Percentiles rank a stretch among this genome's conserved stretches.
phyloP scores from a whole-genome alignment of 2,888 invertebrate genomes.

The Arrhopalites spinosus region DNA sequence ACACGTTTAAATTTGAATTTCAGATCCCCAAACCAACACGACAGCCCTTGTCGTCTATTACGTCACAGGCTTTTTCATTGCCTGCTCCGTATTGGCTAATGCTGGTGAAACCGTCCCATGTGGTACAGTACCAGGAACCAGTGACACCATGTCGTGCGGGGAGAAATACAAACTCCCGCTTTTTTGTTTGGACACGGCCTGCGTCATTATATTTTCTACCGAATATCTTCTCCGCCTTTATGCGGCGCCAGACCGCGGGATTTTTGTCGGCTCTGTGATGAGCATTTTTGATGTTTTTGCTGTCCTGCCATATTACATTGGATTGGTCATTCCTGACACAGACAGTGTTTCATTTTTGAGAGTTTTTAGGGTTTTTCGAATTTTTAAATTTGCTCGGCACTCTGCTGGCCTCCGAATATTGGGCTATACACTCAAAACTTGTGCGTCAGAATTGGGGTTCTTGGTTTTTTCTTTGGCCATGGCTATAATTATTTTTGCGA shows the following conservation, averaged over 20 bases:
- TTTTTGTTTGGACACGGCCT: slow-evolving; percentile 99
- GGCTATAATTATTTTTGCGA: slow-evolving; percentile 99
- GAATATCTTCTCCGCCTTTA: slow-evolving; percentile 94
- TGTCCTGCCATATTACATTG: slow-evolving; percentile 98
- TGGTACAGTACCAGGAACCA: slow-evolving; percentile 82
- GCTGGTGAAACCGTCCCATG: slow-evolving; percentile 97
- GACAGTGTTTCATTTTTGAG: slow-evolving; percentile 97
- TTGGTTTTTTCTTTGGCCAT: slow-evolving; percentile 98
- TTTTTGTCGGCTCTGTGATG: slow-evolving; percentile 98
- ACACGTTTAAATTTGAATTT: slow-evolving; percentile 67
- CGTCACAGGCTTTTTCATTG: slow-evolving; percentile 99
- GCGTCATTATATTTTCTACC: slow-evolving; percentile 99
- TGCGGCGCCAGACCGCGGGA: slow-evolving; percentile 96
- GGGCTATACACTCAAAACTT: slow-evolving; percentile 98
- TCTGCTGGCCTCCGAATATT: slow-evolving; percentile 97
- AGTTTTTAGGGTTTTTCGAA: slow-evolving; percentile 99
- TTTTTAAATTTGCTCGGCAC: slow-evolving; percentile 99
- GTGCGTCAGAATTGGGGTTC: slow-evolving; percentile 98
- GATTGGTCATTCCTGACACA: slow-evolving; percentile 95
- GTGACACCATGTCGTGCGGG: slow-evolving; percentile 90
- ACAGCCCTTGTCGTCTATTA: slow-evolving; percentile 99
- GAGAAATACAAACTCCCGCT: slow-evolving; percentile 97
- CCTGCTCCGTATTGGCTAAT: slow-evolving; percentile 96
- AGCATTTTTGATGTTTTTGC: slow-evolving; percentile 99
- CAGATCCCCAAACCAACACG: slow-evolving; percentile 98